phyloP scores from a whole-genome alignment of 2,797 vertebrate species.

The Clarias fuscus region DNA sequence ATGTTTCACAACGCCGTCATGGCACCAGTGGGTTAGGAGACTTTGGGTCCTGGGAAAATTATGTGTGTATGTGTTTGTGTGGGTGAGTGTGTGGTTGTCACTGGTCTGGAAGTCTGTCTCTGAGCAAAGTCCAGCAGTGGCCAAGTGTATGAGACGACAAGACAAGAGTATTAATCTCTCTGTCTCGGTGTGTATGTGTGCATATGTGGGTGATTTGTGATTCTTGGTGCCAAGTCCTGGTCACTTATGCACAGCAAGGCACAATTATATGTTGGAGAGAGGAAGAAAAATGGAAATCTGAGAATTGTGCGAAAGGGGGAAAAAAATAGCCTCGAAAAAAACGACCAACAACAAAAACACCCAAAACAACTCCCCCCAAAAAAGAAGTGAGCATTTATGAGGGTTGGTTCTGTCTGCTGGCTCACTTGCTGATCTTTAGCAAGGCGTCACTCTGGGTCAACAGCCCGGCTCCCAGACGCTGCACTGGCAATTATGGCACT shows the following conservation, averaged over 20 bases:
- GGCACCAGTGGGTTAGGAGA: conserved; percentile 59
- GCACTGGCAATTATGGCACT: conserved; percentile 56
- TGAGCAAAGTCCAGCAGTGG: conserved; percentile 48
- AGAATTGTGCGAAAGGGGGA: conserved; percentile 65
- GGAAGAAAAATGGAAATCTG: conserved; percentile 68
- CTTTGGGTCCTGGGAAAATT: conserved; percentile 56
- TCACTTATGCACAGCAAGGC: conserved; percentile 50
- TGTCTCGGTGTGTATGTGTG: conserved; percentile 42
- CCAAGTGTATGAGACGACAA: conserved; percentile 49
- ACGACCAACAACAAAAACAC: conserved; percentile 67
- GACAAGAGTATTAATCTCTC: conserved; percentile 39
- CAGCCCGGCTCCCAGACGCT: conserved; percentile 60
- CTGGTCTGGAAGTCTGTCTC: conserved; percentile 39
- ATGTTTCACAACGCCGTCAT: conserved; percentile 57
- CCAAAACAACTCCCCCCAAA: conserved; percentile 58
- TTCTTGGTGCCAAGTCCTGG: conserved; percentile 48
- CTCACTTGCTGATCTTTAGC: conserved; percentile 62
- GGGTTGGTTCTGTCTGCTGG: conserved; percentile 66
- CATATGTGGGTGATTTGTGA: conserved; percentile 27
- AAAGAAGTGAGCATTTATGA: conserved; percentile 53
- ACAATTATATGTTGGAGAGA: conserved; percentile 74
- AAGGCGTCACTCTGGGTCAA: conserved; percentile 73
- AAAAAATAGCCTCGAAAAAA: conserved; percentile 56
- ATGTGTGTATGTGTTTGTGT: conserved; percentile 46
- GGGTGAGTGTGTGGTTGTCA: conserved; percentile 45